Evolutionary conservation across 2,888 invertebrate genomes (phyloP), one percentile per base, ranked within the genome.

Genomic region (Tenodera sinensis): DNA sequence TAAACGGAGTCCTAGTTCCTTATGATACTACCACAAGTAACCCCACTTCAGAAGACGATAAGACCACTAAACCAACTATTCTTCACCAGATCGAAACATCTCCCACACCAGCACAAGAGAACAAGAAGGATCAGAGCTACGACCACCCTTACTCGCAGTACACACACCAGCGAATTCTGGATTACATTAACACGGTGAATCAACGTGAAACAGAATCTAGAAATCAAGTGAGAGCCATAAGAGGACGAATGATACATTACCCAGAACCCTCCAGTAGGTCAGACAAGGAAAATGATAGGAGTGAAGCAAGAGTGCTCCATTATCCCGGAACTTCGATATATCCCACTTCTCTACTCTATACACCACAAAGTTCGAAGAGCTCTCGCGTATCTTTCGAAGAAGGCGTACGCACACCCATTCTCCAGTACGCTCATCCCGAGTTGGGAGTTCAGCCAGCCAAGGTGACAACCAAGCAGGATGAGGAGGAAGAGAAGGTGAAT

Each of bases 381-480:
- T 91, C 91, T 15, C 90, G 92, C 87, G 93, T 95, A 1, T 95
- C 95, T 12, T 95, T 96, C 90, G 96, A 96, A 90, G 96, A 96
- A 91, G 96, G 96, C 54, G 96, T 96, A 0, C 94, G 97, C 83
- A 96, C 96, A 34, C 97, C 97, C 0, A 96, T 97, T 4, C 93
- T 97, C 0, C 97, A 97, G 91, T 97, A 97, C 92, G 97, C 97
- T 0, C 97, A 97, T 92, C 97, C 97, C 0, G 97, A 97, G 91
- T 93, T 97, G 8, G 97, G 97, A 25, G 96, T 96, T 0, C 97
- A 97, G 92, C 96, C 97, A 0, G 97, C 96, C 0, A 96, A 96
- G 71, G 83, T 89, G 6, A 83, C 83, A 47, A 93, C 94, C 94
- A 90, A 91, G 47, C 91, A 91, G n/a, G 90, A 91, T 91, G 93